Conservation (phyloP, 2,797 vertebrate genomes). For the Chelon labrosus region DNA sequence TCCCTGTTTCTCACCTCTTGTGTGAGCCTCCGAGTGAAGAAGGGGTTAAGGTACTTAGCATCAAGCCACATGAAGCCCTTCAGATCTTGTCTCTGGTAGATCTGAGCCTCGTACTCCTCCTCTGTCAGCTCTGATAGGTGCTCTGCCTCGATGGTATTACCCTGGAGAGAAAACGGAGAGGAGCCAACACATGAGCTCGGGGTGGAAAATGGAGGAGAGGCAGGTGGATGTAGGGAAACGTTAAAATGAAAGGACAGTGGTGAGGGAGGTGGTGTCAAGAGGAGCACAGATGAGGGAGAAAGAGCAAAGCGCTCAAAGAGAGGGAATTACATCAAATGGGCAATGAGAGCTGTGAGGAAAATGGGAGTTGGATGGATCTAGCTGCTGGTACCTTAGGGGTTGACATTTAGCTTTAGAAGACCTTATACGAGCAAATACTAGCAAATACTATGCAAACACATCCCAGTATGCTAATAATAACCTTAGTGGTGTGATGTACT, state of each 20-base stretch:
- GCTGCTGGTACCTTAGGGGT: not conserved
- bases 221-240: not conserved
- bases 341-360: conserved; percentile 20
- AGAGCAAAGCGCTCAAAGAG: conserved; percentile 21
- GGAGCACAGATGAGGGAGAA: conserved; percentile 13
- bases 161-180: conserved; percentile 78
- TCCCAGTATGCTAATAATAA: not conserved
- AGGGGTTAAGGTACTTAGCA: conserved; percentile 97
- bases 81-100: conserved; percentile 93
- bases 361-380: conserved; percentile 18
- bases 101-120: conserved; percentile 97
- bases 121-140: conserved; percentile 97
- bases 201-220: conserved; percentile 3
- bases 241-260: not conserved
- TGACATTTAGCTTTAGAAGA: conserved; percentile 39
- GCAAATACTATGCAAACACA: conserved; percentile 13
- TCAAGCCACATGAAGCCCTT: conserved; percentile 99
- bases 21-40: conserved; percentile 97
- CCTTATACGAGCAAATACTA: conserved; percentile 34
- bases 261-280: conserved; percentile 11
- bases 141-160: conserved; percentile 94
- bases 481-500: conserved; percentile 3
- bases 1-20: conserved; percentile 88
- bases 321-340: conserved; percentile 44
- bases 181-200: conserved; percentile 11